These are phyloP conservation scores for Echinarachnius parma DNA, from an alignment of 53 echinoderm and acorn worm genomes.

Conservation along the genomic window DNA sequence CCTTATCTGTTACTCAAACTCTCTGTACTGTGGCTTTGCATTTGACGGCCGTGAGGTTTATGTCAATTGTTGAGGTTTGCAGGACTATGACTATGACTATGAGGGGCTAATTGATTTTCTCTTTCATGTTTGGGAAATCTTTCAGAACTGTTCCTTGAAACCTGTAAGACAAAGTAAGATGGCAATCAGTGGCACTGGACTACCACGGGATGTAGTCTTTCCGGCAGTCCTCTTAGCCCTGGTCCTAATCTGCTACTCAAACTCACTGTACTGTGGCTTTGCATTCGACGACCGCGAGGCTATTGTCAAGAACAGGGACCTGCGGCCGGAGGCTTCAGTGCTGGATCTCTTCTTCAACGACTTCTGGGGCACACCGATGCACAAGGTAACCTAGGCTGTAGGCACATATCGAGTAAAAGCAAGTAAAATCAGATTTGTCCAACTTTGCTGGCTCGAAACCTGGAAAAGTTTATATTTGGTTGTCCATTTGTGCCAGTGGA, in stretches of 20 bases:
- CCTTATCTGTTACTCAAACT: slow-evolving; percentile 45
- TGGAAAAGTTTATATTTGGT: too few species aligned
- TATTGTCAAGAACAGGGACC: slow-evolving; percentile 65
- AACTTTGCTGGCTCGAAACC: too few species aligned
- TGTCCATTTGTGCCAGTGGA: too few species aligned
- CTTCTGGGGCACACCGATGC: slow-evolving; percentile 79
- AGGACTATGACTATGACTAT: too few species aligned
- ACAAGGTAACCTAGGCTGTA: too few species aligned
- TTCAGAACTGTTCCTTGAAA: too few species aligned
- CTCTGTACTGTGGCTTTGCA: slow-evolving; percentile 31
- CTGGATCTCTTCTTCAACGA: slow-evolving; percentile 69
- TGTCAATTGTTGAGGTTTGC: too few species aligned
- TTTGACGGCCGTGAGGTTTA: slow-evolving; percentile 46
- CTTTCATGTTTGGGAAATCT: too few species aligned
- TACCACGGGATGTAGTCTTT: not conserved
- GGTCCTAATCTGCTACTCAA: slow-evolving; percentile 40
- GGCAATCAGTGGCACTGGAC: not conserved
- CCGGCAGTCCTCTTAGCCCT: slow-evolving; percentile 28
- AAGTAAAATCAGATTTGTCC: too few species aligned
- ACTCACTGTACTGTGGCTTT: slow-evolving; percentile 40
- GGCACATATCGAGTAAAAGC: too few species aligned
- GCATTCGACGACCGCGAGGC: slow-evolving; percentile 51
- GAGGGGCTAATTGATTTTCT: too few species aligned
- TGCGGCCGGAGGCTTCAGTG: slow-evolving; percentile 57
- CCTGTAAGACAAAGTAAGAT: too few species aligned